Evolutionary conservation across 2,797 vertebrate species (phyloP).

Genomic region (Chanos chanos): DNA sequence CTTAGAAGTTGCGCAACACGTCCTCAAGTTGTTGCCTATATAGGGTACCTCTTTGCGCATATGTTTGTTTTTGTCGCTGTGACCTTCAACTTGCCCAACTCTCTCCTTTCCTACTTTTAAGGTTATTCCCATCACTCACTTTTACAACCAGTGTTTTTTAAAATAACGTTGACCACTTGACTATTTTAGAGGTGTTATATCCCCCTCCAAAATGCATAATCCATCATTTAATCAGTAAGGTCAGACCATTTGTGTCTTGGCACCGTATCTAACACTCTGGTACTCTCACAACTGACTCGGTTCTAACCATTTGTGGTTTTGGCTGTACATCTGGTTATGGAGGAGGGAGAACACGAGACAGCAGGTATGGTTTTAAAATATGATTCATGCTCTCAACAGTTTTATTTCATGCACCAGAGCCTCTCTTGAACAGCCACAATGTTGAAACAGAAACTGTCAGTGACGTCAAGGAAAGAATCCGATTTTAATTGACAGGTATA

Average conservation of each 20-base stretch:
- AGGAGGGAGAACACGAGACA: background rate
- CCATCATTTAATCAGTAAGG: background rate
- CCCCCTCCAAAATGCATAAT: background rate
- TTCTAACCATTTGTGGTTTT: background rate
- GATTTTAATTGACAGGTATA: too few species aligned
- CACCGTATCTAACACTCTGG: background rate
- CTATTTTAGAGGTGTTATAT: background rate
- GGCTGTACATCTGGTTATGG: background rate
- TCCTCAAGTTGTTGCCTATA: background rate
- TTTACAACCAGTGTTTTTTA: conserved; percentile 12
- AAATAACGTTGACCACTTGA: conserved; percentile 8
- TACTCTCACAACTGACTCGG: background rate
- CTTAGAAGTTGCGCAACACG: background rate
- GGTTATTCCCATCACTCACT: conserved; percentile 13
- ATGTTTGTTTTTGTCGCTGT: conserved; percentile 27
- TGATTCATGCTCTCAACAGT: too few species aligned
- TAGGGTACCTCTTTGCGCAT: background rate
- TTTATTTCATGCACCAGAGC: too few species aligned
- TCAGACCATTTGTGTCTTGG: background rate
- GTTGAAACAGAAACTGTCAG: too few species aligned
- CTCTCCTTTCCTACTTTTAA: conserved; percentile 13
- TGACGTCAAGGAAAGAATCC: too few species aligned
- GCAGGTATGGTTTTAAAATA: background rate
- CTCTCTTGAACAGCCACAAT: background rate
- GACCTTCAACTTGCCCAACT: conserved; percentile 17